These are phyloP conservation scores for Carcina quercana DNA, from an alignment of 2,888 invertebrate genomes.

Conservation along the genomic window DNA sequence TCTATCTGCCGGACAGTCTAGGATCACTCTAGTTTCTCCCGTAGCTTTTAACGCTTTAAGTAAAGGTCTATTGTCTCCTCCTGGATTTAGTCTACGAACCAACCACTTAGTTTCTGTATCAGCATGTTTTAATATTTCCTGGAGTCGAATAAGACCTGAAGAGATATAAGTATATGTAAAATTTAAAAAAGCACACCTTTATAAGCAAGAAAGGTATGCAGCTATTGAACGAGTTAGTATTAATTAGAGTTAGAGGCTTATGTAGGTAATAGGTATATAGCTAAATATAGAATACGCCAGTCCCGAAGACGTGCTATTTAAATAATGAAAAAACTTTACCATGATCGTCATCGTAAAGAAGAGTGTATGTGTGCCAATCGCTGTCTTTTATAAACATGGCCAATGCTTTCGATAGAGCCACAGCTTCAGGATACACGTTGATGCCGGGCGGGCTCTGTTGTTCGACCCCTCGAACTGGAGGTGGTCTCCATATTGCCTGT, in stretches of 20 bases:
- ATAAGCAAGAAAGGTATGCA: no score
- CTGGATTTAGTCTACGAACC: conserved; percentile 76
- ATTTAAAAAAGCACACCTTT: no score
- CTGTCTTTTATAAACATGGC: conserved; percentile 80
- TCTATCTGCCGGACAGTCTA: conserved; percentile 83
- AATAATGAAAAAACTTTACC: no score
- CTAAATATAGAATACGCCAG: no score
- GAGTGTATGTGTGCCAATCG: conserved; percentile 84
- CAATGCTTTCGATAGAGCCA: conserved; percentile 77
- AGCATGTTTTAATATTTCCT: conserved; percentile 85
- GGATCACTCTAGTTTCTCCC: conserved; percentile 80
- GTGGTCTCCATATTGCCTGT: conserved; percentile 59
- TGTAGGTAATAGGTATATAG: no score
- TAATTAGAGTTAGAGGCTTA: no score
- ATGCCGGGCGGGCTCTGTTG: conserved; percentile 52
- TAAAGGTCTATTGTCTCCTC: conserved; percentile 76
- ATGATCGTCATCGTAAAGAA: conserved; percentile 85
- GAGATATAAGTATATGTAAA: no score
- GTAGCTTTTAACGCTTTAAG: conserved; percentile 83
- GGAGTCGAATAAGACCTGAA: conserved; percentile 83
- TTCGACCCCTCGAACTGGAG: conserved; percentile 38
- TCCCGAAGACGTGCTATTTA: no score
- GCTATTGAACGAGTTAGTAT: no score
- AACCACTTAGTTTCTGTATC: conserved; percentile 79
- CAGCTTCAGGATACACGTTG: conserved; percentile 85